Base-by-base conservation (phyloP, 2,888 invertebrate species). In the Caradrina kadenii region DNA sequence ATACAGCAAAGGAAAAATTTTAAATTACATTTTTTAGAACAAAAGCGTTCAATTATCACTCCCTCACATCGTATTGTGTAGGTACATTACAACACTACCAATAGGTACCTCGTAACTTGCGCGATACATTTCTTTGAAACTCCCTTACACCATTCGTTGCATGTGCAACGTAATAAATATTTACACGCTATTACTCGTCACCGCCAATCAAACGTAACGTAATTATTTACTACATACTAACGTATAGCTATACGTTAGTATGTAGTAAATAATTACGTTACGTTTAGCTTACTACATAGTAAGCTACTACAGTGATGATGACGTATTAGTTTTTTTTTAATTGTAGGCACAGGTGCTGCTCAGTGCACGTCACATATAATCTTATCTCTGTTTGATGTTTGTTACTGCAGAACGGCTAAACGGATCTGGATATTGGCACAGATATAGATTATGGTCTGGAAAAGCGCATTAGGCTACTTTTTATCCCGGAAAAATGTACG, bases 111-210 rank as follows among this genome's bases (percentile, higher is more conserved):
- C 31, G 26, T 64, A 22, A 78, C 21, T 19, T 48, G n/a, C 54
- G 35, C 63, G 56, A 69, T 56, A 42, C 42, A 49, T 45, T 70
- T 70, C 59, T 39, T 13, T 39, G 50, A 49, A 75, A 31, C 49
- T n/a, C 22, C 42, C 26, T 77, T 75, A 65, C 76, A 80, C 79
- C 62, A 77, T 15, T 19, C 3, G 52, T 55, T 63, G 65, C 62
- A 62, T 42, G 63, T 45, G 35, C 8, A 8, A 35, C 52, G 11
- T 42, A 53, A 42, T 17, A 49, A 10, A 35, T 52, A 56, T 76
- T 49, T 11, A 50, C 39, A 45, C 48, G 49, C 61, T 73, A 61
- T 50, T 75, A 53, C 54, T 59, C 65, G 10, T 64, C 75, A 61
- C 39, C 31, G 62, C 22, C 59, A 75, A 75, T 76, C 63, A 79